Percentiles rank a stretch among this genome's conserved stretches.
Evolutionary conservation across 1,140 invertebrate species (phyloP).

Genomic region (Berghia stephanieae): DNA sequence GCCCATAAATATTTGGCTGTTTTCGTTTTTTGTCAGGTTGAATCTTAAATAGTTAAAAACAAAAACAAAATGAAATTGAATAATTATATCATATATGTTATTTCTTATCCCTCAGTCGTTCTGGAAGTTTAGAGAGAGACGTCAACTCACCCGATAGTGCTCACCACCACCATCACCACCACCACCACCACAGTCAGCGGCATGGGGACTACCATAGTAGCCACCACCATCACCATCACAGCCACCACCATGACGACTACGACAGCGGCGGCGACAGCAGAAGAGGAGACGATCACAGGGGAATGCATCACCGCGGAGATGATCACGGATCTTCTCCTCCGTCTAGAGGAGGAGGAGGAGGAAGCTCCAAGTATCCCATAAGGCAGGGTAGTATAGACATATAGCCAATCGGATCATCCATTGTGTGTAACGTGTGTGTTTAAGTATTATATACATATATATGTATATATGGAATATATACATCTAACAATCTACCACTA

Average conservation of each 20-base stretch:
- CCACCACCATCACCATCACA: conserved; percentile 30
- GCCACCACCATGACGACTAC: conserved; percentile 33
- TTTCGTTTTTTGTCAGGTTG: too few species aligned
- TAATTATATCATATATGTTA: not conserved
- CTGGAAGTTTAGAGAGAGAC: conserved; percentile 28
- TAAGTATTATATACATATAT: not conserved
- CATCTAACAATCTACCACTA: not conserved
- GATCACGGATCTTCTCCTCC: conserved; percentile 36
- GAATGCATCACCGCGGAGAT: conserved; percentile 33
- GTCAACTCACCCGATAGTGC: conserved; percentile 31
- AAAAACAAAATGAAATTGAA: too few species aligned
- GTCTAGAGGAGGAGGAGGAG: too few species aligned
- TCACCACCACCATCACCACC: conserved; percentile 27
- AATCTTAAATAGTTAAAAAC: too few species aligned
- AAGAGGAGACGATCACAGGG: conserved; percentile 38
- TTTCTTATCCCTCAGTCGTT: conserved; percentile 22
- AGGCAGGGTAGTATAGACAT: conserved; percentile 58
- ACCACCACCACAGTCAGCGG: not conserved
- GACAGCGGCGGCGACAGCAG: conserved; percentile 37
- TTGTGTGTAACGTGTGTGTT: conserved; percentile 21
- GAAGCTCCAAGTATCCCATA: conserved; percentile 46
- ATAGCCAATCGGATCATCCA: conserved; percentile 32
- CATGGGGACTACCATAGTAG: too few species aligned
- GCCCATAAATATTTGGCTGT: too few species aligned
- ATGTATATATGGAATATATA: conserved; percentile 4